Conservation (phyloP, 2,888 invertebrate genomes). For the Nymphalis urticae region DNA sequence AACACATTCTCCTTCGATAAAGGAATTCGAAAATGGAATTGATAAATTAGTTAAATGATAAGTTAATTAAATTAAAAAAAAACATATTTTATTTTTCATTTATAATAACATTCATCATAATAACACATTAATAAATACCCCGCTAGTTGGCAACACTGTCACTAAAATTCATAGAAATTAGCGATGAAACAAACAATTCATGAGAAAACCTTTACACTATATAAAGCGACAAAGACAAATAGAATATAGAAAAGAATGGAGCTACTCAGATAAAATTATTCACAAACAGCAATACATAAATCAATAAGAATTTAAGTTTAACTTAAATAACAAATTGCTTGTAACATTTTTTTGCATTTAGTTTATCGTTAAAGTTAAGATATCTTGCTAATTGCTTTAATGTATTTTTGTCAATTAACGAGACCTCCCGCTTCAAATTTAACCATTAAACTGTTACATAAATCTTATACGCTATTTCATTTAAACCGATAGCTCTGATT, state of each 20-base stretch:
- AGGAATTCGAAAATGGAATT: too few relatives aligned
- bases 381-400: constrained; percentile 45
- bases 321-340: not conserved
- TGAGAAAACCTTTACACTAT: too few relatives aligned
- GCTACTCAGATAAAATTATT: not conserved
- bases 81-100: too few relatives aligned
- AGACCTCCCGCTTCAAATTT: not conserved
- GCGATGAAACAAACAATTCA: too few relatives aligned
- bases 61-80: too few relatives aligned
- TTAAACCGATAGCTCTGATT: too few relatives aligned
- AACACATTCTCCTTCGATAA: too few relatives aligned
- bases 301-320: not conserved
- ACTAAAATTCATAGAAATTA: not conserved
- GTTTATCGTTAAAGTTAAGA: constrained; percentile 36
- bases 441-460: not conserved
- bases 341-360: constrained; percentile 27
- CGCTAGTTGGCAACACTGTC: not conserved
- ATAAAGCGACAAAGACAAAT: too few relatives aligned
- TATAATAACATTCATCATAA: too few relatives aligned
- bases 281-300: not conserved
- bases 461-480: not conserved
- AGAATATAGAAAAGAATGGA: too few relatives aligned
- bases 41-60: too few relatives aligned
- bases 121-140: not conserved
- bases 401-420: constrained; percentile 36